These are phyloP conservation scores for Leucosticte australis DNA, from an alignment of 2,113 vertebrate genomes.

Conservation along the genomic window DNA sequence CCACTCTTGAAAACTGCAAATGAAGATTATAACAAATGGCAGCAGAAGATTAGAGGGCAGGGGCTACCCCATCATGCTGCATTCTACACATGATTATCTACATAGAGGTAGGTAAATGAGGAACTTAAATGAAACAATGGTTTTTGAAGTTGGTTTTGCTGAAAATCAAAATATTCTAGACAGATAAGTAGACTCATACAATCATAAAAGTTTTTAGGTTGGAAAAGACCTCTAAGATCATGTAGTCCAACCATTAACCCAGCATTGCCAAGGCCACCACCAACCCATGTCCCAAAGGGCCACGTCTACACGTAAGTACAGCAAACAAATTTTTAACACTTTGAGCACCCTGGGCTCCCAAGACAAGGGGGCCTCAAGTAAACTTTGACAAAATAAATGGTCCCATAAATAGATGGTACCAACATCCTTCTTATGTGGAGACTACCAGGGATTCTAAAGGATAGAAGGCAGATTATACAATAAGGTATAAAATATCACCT, in stretches of 20 bases:
- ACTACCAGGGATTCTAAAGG: not conserved
- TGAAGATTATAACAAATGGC: not conserved
- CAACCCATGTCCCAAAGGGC: not conserved
- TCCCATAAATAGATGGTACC: not conserved
- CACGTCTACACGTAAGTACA: not conserved
- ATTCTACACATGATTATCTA: not conserved
- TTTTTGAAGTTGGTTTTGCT: not conserved
- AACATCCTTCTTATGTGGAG: not conserved
- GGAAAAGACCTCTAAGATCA: not conserved
- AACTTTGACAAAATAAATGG: not conserved
- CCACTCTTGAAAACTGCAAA: not conserved
- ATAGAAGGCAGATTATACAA: not conserved
- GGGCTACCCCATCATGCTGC: not conserved
- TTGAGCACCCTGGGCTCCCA: not conserved
- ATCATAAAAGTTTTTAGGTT: not conserved
- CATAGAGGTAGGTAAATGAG: not conserved
- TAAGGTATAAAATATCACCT: not conserved
- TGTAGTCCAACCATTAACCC: not conserved
- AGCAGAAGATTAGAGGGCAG: not conserved
- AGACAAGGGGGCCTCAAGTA: not conserved
- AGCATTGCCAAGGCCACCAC: not conserved
- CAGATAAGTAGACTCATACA: not conserved
- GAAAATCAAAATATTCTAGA: not conserved
- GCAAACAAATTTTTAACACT: not conserved
- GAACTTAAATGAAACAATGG: not conserved